phyloP scores from a whole-genome alignment of 53 echinoderm and acorn worm genomes.

The Antedon mediterranea region DNA sequence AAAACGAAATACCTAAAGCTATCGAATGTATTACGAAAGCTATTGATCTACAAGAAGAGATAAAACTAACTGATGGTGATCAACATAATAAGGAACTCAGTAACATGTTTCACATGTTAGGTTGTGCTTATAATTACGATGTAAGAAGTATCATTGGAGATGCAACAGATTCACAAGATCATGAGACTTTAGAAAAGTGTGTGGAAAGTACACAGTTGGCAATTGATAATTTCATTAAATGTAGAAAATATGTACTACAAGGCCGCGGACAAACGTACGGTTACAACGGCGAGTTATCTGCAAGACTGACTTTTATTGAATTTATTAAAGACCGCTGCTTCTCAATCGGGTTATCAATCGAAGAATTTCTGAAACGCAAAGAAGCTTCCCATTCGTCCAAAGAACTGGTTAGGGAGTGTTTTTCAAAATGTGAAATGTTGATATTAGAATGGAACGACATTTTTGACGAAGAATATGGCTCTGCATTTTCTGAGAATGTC shows the following conservation, averaged over 20 bases:
- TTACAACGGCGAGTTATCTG: not conserved
- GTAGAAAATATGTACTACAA: not conserved
- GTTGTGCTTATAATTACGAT: not conserved
- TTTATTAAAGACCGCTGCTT: too few species aligned
- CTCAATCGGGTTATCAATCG: too few species aligned
- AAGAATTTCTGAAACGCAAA: too few species aligned
- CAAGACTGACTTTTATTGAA: not conserved
- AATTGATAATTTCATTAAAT: not conserved
- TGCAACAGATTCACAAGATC: too few species aligned
- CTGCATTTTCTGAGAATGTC: too few species aligned
- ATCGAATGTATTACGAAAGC: too few species aligned
- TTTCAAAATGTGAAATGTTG: not conserved
- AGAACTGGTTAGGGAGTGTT: not conserved
- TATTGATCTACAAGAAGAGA: too few species aligned
- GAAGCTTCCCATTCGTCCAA: not conserved
- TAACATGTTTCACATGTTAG: not conserved
- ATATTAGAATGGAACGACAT: not conserved
- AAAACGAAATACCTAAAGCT: not conserved
- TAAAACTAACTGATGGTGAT: not conserved
- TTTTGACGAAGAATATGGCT: not conserved
- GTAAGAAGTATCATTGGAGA: not conserved
- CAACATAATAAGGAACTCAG: not conserved
- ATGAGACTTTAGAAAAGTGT: not conserved
- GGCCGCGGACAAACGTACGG: not conserved
- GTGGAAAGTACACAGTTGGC: not conserved